phyloP scores from a whole-genome alignment of 2,113 vertebrate genomes.

The Tachysurus fulvidraco region DNA sequence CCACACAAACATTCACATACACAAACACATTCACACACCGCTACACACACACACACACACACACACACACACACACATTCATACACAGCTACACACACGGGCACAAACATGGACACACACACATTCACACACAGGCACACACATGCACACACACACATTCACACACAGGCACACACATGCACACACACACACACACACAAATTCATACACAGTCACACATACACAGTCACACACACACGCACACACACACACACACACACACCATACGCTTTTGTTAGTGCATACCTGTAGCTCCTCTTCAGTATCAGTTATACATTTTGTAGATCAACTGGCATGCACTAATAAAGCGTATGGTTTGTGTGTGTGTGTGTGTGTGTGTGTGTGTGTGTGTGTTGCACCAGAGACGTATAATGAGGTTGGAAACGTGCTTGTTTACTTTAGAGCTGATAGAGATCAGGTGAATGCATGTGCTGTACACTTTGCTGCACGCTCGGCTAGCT shows the following conservation, averaged over 20 bases:
- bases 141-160: neutral
- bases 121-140: neutral
- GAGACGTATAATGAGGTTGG: neutral
- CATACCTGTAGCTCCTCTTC: too few species aligned
- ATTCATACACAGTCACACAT: too few species aligned
- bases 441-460: conserved; percentile 8
- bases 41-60: conserved; percentile 1
- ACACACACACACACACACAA: conserved; percentile 26
- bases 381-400: neutral
- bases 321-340: neutral
- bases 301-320: too few species aligned
- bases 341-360: neutral
- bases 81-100: too few species aligned
- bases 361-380: neutral
- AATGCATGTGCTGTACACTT: neutral
- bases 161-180: neutral
- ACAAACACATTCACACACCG: neutral
- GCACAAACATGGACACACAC: neutral
- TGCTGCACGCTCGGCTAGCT: conserved; percentile 16
- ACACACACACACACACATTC: neutral
- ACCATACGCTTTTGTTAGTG: too few species aligned
- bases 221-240: neutral
- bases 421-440: conserved; percentile 29
- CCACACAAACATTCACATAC: conserved; percentile 30
- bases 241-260: neutral